Base-by-base conservation (phyloP, 64 coral and sea anemone species). In the Porites lutea region DNA sequence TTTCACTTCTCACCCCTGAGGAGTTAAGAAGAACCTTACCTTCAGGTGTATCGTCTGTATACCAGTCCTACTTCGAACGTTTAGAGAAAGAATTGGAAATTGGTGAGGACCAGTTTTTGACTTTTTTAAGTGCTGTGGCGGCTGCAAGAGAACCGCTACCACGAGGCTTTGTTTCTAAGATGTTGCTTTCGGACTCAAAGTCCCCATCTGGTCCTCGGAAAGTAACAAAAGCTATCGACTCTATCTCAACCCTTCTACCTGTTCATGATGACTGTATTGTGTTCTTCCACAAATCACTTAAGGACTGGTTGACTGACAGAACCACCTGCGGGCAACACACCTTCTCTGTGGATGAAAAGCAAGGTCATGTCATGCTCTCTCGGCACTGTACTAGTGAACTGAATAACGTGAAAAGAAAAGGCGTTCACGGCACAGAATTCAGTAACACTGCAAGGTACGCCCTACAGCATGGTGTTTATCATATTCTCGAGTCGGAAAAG, bases 41-140 rank as follows among this genome's bases (percentile, higher is more conserved):
- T n/a, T 53, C 16, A 55, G 51, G 19, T 21, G 13, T 94, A 21
- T 80, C 86, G 2, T 75, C 68, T 13, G 65, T 89, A 13, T 94
- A 94, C 15, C 65, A 94, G 47, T 64, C n/a, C 2, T 94, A 94
- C 52, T 89, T 94, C 37, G 13, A 49, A 13, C 58, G 75, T 14
- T 43, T 89, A 14, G 64, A 79, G 45, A 65, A 21, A 44, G 75
- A 44, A 5, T 13, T 89, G 49, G 7, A 74, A 12, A 43, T 94
- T 9, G 11, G 10, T 2, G 45, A 81, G 45, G 78, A 83, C 51
- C 46, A 78, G 14, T 82, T 93, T 19, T 62, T 53, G 6, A 62
- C 45, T 37, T 80, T 94, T 44, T 68, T 94, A 21, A 43, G 71
- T 64, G 92, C 78, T 0, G 11, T 94, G 16, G 86, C 77, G 3